These are phyloP conservation scores for Neodiprion virginianus DNA, from an alignment of 1,140 invertebrate genomes.

Conservation along the genomic window DNA sequence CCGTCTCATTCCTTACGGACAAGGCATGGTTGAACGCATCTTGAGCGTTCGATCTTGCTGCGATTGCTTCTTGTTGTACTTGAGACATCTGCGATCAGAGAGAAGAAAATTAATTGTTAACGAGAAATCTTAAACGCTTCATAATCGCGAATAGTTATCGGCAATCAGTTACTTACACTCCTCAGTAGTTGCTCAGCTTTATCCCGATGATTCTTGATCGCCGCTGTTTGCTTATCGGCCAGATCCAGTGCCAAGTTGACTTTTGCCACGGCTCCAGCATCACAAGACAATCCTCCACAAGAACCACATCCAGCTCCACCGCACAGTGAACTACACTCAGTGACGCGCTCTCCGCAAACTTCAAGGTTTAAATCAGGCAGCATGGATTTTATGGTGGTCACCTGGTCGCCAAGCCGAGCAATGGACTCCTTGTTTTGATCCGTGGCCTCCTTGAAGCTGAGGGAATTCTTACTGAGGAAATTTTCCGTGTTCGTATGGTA, in stretches of 20 bases:
- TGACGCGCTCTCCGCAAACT: slow-evolving; percentile 87
- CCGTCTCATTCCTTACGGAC: slow-evolving; percentile 66
- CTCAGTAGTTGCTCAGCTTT: slow-evolving; percentile 74
- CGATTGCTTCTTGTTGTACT: slow-evolving; percentile 65
- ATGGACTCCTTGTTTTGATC: slow-evolving; percentile 75
- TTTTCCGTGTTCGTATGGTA: slow-evolving; percentile 85
- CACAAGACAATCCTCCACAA: slow-evolving; percentile 91
- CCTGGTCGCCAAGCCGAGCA: slow-evolving; percentile 67
- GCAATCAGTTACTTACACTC: slow-evolving; percentile 57
- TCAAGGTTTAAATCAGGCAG: slow-evolving; percentile 88
- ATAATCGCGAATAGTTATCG: slow-evolving; percentile 10
- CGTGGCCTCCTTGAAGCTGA: slow-evolving; percentile 74
- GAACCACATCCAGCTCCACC: slow-evolving; percentile 92
- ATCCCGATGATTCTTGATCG: slow-evolving; percentile 81
- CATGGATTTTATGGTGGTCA: slow-evolving; percentile 71
- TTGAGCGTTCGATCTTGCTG: slow-evolving; percentile 66
- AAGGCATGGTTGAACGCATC: slow-evolving; percentile 66
- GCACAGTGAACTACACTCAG: slow-evolving; percentile 88
- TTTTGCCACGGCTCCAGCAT: slow-evolving; percentile 85
- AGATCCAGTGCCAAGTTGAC: slow-evolving; percentile 85
- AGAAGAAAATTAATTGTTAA: slow-evolving; percentile 11
- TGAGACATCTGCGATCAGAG: slow-evolving; percentile 60
- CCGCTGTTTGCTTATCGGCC: slow-evolving; percentile 81
- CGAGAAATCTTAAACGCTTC: not conserved
- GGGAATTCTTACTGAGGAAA: slow-evolving; percentile 74